Evolutionary conservation across 1,140 invertebrate species (phyloP), one percentile per base, ranked within the genome.

Genomic region (Belonocnema kinseyi): DNA sequence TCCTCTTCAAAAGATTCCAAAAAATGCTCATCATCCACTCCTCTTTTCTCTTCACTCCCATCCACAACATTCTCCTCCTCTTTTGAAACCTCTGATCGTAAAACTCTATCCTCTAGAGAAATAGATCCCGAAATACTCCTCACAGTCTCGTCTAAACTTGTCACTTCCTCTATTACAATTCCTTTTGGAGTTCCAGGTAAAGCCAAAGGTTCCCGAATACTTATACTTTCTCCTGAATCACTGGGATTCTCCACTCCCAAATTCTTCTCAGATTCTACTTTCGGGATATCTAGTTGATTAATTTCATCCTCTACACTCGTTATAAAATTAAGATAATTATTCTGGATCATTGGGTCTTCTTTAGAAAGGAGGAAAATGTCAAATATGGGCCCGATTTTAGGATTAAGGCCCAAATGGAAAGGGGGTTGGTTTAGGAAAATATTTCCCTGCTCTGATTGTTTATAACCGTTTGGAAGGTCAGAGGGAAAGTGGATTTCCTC

Each of bases 121-220:
- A 54, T 17, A 19, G 16, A 3, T 33, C 10, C n/a, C 7, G 26
- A 66, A 8, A 66, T 40, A 40, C 61, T 66, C 61, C 7, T 40
- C 12, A 66, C 2, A 33, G 3, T 19, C 52, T 86, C 78, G 14
- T 87, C 82, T 1, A 83, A 77, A 26, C 83, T 86, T 10, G 77
- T 83, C n/a, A 91, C 80, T 75, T 91, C 90, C 58, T 91, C 89
- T 72, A 91, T 91, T 19, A 89, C 73, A 3, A 90, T 75, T n/a
- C 86, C 81, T 21, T 80, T 83, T 0, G 80, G 71, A 40, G 54
- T 74, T 14, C 58, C 61, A 52, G 72, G 66, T 10, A 85, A 58
- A 14, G 82, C 82, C 40, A 88, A 53, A 14, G 84, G 84, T 54
- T 89, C 87, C 8, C 73, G 74, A 16, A 79, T 16, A 16, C 58